Percentiles rank a stretch among this genome's conserved stretches.
phyloP scores from a whole-genome alignment of 2,797 vertebrate genomes.

The Pitangus sulphuratus region DNA sequence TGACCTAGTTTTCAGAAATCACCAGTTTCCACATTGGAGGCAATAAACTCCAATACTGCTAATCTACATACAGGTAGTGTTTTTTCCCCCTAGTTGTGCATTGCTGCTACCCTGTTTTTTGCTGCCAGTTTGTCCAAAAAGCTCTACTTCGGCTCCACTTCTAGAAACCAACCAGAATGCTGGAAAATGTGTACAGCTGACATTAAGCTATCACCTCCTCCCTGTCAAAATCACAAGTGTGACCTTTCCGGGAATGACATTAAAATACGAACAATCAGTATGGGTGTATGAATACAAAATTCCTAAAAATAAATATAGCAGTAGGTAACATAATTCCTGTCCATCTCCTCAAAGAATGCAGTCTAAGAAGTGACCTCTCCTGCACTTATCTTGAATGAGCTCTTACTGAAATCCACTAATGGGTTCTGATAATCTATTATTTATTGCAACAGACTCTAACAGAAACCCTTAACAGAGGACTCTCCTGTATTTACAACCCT shows the following conservation, averaged over 20 bases:
- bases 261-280: slow-evolving; percentile 1
- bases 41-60: not conserved
- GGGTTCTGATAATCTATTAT: slow-evolving; percentile 76
- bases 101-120: not conserved
- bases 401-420: slow-evolving; percentile 73
- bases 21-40: not conserved
- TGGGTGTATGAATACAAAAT: not conserved
- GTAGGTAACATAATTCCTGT: slow-evolving; percentile 21
- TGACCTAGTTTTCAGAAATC: not conserved
- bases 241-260: slow-evolving; percentile 40
- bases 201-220: not conserved
- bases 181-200: not conserved
- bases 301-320: slow-evolving; percentile 19
- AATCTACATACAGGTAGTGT: not conserved
- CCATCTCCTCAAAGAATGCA: slow-evolving; percentile 23
- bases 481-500: slow-evolving; percentile 44
- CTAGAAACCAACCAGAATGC: not conserved
- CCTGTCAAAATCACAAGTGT: not conserved
- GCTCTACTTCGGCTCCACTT: not conserved
- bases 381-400: slow-evolving; percentile 41
- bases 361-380: slow-evolving; percentile 38
- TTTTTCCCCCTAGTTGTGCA: not conserved
- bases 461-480: slow-evolving; percentile 44
- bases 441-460: slow-evolving; percentile 66
- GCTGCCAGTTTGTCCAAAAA: not conserved